Evolutionary conservation across 2,113 vertebrate genomes (phyloP).

Genomic region (Myiagra hebetior): DNA sequence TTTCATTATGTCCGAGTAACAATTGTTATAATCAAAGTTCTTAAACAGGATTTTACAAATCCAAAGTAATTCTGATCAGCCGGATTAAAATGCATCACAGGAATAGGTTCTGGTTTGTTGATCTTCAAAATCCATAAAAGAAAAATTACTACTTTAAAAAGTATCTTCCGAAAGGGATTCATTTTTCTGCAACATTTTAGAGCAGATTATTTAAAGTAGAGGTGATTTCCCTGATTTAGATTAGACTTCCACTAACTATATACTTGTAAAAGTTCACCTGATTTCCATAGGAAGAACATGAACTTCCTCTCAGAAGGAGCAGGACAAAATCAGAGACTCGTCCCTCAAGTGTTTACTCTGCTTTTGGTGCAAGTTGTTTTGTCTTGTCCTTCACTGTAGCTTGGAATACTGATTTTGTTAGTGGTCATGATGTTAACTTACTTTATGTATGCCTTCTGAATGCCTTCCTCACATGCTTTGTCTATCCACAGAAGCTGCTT

Average conservation of each 20-base stretch:
- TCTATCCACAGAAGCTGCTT: background rate
- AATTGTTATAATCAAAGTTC: background rate
- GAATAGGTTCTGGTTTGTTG: background rate
- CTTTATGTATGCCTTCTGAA: background rate
- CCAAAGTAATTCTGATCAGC: background rate
- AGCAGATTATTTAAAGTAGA: background rate
- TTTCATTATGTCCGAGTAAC: background rate
- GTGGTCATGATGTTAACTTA: background rate
- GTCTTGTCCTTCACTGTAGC: background rate
- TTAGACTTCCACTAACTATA: background rate
- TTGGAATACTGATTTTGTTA: background rate
- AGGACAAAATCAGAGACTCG: background rate
- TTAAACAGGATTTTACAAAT: conserved; percentile 26
- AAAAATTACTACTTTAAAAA: background rate
- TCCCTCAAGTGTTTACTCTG: background rate
- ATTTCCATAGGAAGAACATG: background rate
- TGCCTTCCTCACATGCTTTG: background rate
- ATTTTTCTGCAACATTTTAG: background rate
- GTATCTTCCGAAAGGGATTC: background rate
- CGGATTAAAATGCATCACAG: background rate
- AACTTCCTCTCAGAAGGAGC: background rate
- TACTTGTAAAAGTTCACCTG: background rate
- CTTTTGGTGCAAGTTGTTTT: background rate
- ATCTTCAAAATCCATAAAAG: background rate
- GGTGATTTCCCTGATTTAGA: background rate